These are phyloP conservation scores for Popillia japonica DNA, from an alignment of 1,140 invertebrate genomes.

Conservation along the genomic window DNA sequence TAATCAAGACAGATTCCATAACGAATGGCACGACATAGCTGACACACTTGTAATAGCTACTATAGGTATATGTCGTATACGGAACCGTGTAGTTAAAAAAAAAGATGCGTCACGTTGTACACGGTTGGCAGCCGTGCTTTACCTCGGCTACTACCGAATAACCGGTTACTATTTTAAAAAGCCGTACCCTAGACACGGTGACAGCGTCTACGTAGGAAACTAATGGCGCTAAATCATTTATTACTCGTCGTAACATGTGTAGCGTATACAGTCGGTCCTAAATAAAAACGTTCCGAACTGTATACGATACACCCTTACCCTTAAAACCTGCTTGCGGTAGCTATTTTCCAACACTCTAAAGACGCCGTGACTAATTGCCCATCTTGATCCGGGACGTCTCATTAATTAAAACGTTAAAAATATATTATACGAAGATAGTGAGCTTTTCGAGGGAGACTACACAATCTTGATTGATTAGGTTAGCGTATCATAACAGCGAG, in stretches of 20 bases:
- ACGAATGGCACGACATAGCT: conserved; percentile 3
- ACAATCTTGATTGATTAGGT: not conserved
- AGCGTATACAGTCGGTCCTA: not conserved
- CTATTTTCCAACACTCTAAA: not conserved
- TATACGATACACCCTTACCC: not conserved
- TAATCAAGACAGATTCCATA: conserved; percentile 30
- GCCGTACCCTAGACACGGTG: not conserved
- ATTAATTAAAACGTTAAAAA: conserved; percentile 25
- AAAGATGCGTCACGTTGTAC: not conserved
- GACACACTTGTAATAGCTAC: conserved; percentile 3
- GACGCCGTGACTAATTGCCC: conserved; percentile 21
- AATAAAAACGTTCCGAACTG: not conserved
- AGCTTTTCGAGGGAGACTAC: not conserved
- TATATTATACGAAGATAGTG: not conserved
- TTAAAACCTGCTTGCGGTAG: not conserved
- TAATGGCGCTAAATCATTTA: conserved; percentile 32
- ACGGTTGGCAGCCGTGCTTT: not conserved
- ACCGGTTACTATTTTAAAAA: conserved; percentile 22
- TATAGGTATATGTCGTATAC: conserved; percentile 1
- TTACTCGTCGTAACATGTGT: not conserved
- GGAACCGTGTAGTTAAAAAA: not conserved
- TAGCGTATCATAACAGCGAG: not conserved
- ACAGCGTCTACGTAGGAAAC: conserved; percentile 9
- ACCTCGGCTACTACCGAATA: not conserved
- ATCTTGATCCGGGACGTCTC: conserved; percentile 1